Conservation (phyloP, 1,140 invertebrate genomes). For the Solenopsis invicta region DNA sequence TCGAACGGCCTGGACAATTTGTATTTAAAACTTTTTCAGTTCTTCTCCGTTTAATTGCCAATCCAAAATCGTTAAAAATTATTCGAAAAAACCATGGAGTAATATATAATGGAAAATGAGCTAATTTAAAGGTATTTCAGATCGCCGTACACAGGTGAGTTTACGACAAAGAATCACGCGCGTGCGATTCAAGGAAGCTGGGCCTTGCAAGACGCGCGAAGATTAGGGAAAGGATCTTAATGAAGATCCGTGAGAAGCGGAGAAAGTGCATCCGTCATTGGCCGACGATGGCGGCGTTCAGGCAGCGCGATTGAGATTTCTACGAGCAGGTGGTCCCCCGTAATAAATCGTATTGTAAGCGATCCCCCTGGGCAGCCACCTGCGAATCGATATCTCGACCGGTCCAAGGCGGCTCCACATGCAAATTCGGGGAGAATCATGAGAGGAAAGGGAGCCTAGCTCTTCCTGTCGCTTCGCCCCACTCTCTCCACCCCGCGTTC, state of each 20-base stretch:
- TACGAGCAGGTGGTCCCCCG: slow-evolving; percentile 83
- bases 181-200: not conserved
- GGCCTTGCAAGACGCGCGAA: not conserved
- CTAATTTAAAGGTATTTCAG: not conserved
- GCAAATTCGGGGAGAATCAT: slow-evolving; percentile 80
- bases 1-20: not conserved
- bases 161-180: not conserved
- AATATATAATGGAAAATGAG: not conserved
- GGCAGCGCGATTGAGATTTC: slow-evolving; percentile 83
- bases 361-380: slow-evolving; percentile 82
- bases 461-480: slow-evolving; percentile 67
- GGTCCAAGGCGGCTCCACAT: slow-evolving; percentile 77
- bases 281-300: slow-evolving; percentile 70
- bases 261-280: slow-evolving; percentile 69
- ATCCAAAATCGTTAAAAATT: not conserved
- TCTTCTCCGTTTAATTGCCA: not conserved
- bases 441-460: slow-evolving; percentile 57
- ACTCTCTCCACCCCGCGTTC: not conserved
- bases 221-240: slow-evolving; percentile 48
- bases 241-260: slow-evolving; percentile 74
- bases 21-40: not conserved
- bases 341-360: slow-evolving; percentile 87
- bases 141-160: not conserved
- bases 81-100: not conserved
- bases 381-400: slow-evolving; percentile 85